Conservation (phyloP, 2,888 invertebrate genomes). For the Choreutis nemorana region DNA sequence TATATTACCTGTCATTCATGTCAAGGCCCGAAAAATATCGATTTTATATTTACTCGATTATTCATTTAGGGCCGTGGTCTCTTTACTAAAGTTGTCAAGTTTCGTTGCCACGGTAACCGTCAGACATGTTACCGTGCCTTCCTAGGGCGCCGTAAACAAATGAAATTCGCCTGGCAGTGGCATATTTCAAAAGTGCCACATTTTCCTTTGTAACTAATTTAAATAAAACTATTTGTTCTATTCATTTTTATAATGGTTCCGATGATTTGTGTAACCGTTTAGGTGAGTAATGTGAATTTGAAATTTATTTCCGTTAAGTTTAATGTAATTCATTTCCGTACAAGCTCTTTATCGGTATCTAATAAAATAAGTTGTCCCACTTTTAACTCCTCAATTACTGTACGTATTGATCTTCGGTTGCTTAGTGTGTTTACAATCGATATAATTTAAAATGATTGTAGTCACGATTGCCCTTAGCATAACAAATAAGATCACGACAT, state of each 20-base stretch:
- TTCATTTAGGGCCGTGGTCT: too few relatives aligned
- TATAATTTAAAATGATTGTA: slow-evolving; percentile 32
- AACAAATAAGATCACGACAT: slow-evolving; percentile 40
- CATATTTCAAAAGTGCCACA: slow-evolving; percentile 30
- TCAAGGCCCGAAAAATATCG: too few relatives aligned
- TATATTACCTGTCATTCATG: too few relatives aligned
- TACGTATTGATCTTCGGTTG: slow-evolving; percentile 33
- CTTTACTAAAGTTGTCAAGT: slow-evolving; percentile 39
- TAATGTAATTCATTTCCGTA: slow-evolving; percentile 7
- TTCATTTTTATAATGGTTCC: too few relatives aligned
- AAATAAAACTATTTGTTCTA: too few relatives aligned
- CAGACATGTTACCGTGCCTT: slow-evolving; percentile 46
- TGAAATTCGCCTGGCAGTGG: slow-evolving; percentile 40
- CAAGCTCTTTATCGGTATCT: slow-evolving; percentile 3
- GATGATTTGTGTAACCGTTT: slow-evolving; percentile 20
- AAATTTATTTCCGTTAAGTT: slow-evolving; percentile 3
- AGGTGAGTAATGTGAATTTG: slow-evolving; percentile 26
- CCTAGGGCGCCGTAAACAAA: slow-evolving; percentile 56
- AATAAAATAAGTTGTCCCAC: too few relatives aligned
- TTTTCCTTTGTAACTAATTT: too few relatives aligned
- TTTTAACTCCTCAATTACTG: slow-evolving; percentile 6
- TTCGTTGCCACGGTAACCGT: slow-evolving; percentile 38
- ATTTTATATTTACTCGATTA: too few relatives aligned
- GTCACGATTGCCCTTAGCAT: slow-evolving; percentile 23
- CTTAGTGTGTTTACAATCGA: slow-evolving; percentile 37